Conservation (phyloP, 1,140 invertebrate genomes). For the Macrobrachium nipponense region DNA sequence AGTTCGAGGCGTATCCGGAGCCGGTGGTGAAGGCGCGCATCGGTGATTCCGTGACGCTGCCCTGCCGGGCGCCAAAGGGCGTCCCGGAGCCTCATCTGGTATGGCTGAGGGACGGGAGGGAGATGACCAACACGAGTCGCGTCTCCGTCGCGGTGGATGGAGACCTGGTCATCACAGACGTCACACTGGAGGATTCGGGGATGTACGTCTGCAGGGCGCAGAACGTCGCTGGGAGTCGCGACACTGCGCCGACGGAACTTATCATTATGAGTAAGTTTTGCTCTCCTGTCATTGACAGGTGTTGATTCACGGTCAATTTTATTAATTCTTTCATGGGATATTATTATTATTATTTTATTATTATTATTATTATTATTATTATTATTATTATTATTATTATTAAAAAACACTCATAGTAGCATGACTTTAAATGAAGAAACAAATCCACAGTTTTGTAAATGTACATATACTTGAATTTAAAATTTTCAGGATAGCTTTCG, state of each 20-base stretch:
- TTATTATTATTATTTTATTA: too few relatives aligned
- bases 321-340: neutral
- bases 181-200: constrained; percentile 73
- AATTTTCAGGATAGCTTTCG: too few relatives aligned
- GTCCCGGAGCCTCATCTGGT: constrained; percentile 42
- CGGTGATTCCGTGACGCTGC: constrained; percentile 35
- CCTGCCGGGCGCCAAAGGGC: constrained; percentile 59
- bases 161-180: constrained; percentile 73
- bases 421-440: too few relatives aligned
- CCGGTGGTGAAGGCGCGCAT: constrained; percentile 40
- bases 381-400: too few relatives aligned
- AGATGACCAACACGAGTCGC: constrained; percentile 38
- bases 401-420: too few relatives aligned
- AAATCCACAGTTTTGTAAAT: too few relatives aligned
- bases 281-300: neutral
- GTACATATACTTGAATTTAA: too few relatives aligned
- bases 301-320: neutral
- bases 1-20: constrained; percentile 34
- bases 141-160: constrained; percentile 26
- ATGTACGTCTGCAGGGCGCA: constrained; percentile 68
- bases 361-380: too few relatives aligned
- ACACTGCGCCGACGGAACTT: constrained; percentile 67
- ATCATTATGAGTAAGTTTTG: constrained; percentile 67
- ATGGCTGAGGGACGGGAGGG: constrained; percentile 43
- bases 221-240: constrained; percentile 68